Percentiles rank a stretch among this genome's conserved stretches.
phyloP scores from a whole-genome alignment of 2,797 vertebrate species.

The Limnodromus scolopaceus region DNA sequence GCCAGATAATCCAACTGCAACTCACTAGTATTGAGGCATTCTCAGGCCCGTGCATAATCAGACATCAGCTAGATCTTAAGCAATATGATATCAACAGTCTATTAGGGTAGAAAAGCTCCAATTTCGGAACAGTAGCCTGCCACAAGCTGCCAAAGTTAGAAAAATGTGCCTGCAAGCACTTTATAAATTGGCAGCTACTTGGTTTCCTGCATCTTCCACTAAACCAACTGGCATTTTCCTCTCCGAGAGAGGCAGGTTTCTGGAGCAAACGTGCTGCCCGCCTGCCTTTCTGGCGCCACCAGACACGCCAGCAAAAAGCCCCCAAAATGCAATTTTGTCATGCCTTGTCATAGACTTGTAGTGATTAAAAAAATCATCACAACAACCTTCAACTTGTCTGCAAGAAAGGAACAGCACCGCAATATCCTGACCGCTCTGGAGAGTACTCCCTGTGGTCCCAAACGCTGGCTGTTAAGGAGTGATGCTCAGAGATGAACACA shows the following conservation, averaged over 20 bases:
- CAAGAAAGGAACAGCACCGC: fast-evolving
- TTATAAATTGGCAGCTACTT: background rate
- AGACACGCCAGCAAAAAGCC: background rate
- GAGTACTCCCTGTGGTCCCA: fast-evolving
- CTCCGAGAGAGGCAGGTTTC: background rate
- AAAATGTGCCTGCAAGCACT: background rate
- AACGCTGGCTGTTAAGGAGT: fast-evolving
- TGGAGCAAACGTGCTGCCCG: background rate
- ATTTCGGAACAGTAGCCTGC: background rate
- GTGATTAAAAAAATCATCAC: background rate
- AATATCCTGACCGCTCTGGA: background rate
- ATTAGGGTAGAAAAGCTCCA: background rate
- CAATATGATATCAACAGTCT: fast-evolving
- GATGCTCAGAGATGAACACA: fast-evolving
- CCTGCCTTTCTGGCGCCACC: background rate
- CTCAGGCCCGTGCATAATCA: fast-evolving
- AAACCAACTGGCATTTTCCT: background rate
- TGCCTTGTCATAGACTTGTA: fast-evolving
- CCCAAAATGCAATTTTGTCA: background rate
- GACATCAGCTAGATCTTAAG: background rate
- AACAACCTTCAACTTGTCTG: background rate
- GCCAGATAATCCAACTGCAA: background rate
- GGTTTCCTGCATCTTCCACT: background rate
- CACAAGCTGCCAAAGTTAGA: background rate
- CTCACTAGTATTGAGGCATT: background rate